Evolutionary conservation across 2,888 invertebrate species (phyloP), one percentile per base, ranked within the genome.

Genomic region (Nomada lathburiana): DNA sequence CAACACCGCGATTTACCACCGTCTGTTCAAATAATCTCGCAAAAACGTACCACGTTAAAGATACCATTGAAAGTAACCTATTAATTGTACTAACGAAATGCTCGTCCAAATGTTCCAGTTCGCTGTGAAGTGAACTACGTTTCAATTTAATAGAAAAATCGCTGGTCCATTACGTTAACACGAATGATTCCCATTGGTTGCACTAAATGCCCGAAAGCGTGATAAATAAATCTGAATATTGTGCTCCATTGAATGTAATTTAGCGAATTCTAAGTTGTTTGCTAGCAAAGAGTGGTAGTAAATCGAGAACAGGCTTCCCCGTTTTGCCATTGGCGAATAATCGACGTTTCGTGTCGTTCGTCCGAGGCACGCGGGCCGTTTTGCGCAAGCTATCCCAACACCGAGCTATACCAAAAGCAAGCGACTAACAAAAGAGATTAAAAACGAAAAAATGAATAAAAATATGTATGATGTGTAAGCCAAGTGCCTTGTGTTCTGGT

Each of bases 401-500:
- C 89, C 89, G 90, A 91, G 90, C 90, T 92, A 92, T 89, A 89
- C 89, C 84, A 83, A 87, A 88, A 88, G 80, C 87, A 86, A 88
- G 85, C 85, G 86, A 89, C 79, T 82, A 85, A 87, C 79, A 78
- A 76, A 72, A 64, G 47, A 65, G 53, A 78, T 73, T 29, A 50
- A 75, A 83, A 65, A 71, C n/a, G n/a, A 79, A 78, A 77, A 82
- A 90, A 57, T 10, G 20, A 68, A 60, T 69, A 53, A 36, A 82
- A 84, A 90, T 88, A 87, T 91, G 89, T 90, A 93, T 89, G 90
- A 92, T 91, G 91, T 93, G 91, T 93, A 93, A 93, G 93, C 91
- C 92, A 93, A 93, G 93, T 93, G 93, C 93, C 93, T 93, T 93
- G 93, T 92, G 93, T 93, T 93, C 93, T 93, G 92, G 91, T 92